Percentiles rank a stretch among this genome's conserved stretches.
phyloP scores from a whole-genome alignment of 2,113 vertebrate species.

The Astur gentilis region DNA sequence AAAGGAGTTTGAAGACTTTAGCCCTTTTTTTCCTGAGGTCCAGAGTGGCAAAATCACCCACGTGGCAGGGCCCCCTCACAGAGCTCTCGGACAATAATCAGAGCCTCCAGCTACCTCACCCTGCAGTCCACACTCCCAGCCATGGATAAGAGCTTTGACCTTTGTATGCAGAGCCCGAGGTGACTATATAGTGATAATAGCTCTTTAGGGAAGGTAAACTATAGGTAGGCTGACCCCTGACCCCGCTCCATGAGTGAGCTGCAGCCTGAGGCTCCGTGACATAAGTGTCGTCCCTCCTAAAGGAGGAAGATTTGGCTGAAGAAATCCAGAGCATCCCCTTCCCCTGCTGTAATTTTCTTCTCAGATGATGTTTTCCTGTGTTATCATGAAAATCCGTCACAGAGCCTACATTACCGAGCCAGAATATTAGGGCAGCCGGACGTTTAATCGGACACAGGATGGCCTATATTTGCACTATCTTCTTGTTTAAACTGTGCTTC shows the following conservation, averaged over 20 bases:
- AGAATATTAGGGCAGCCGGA: neutral
- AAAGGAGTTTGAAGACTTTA: neutral
- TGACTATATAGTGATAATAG: neutral
- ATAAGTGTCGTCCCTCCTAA: neutral
- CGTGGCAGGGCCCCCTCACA: rapidly evolving
- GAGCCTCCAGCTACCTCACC: neutral
- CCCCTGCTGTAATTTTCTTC: neutral
- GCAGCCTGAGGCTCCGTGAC: neutral
- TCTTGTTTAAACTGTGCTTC: slow-evolving; percentile 22
- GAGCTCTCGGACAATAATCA: neutral
- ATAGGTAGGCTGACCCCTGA: neutral
- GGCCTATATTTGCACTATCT: neutral
- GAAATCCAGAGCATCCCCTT: neutral
- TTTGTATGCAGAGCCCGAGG: neutral
- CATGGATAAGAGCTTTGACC: neutral
- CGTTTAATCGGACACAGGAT: neutral
- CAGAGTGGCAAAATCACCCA: neutral
- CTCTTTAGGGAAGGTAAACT: neutral
- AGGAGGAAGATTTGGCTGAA: neutral
- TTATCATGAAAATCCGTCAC: neutral
- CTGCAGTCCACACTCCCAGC: neutral
- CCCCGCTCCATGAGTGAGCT: neutral
- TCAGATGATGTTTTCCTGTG: neutral
- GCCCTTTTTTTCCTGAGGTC: neutral
- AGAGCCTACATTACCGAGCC: neutral